Base-by-base conservation (phyloP, 2,113 vertebrate species). In the Scomber colias region DNA sequence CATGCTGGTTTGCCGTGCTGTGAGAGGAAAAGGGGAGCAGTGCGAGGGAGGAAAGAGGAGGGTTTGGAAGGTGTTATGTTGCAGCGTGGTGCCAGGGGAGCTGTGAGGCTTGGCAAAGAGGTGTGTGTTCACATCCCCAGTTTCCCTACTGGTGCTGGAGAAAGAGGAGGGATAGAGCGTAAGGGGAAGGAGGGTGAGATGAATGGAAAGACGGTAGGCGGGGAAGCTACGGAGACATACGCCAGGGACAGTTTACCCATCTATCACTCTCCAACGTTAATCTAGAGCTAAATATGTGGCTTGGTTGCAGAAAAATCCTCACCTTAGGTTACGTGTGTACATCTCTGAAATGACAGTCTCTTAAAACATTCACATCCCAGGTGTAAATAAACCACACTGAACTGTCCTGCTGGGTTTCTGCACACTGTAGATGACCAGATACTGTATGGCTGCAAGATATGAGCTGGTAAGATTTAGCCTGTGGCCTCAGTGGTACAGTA, bases 31-130 rank as follows among this genome's bases (percentile, higher is more conserved):
- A 73, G 84, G 53, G 85, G 85, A 75, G 60, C 68, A 44, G 68
- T 56, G 87, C 3, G 65, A 84, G 81, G 65, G 77, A 86, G 65
- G 79, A 71, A 85, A 24, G 79, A 65, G 84, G 83, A 88, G 87
- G 75, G 53, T 77, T 79, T 82, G 88, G 88, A 87, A 91, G 89
- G 92, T 93, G 93, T 93, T 83, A 92, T 89, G 81, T 92, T 89
- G 88, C 88, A 92, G 88, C 79, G 56, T 74, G 82, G 90, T 92
- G 93, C 90, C 93, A 92, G 75, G 87, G 90, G 90, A 92, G 82
- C 89, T 89, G 90, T 83, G 80, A 92, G 87, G 87, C 86, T 91
- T 92, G 92, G 93, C 88, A 90, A 74, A 83, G 82, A 90, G 75
- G 88, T 89, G 78, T 82, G 86, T 82, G 82, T 79, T 86, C 82